These are phyloP conservation scores for Astreopora myriophthalma DNA, from an alignment of 64 coral and sea anemone species.

Conservation along the genomic window DNA sequence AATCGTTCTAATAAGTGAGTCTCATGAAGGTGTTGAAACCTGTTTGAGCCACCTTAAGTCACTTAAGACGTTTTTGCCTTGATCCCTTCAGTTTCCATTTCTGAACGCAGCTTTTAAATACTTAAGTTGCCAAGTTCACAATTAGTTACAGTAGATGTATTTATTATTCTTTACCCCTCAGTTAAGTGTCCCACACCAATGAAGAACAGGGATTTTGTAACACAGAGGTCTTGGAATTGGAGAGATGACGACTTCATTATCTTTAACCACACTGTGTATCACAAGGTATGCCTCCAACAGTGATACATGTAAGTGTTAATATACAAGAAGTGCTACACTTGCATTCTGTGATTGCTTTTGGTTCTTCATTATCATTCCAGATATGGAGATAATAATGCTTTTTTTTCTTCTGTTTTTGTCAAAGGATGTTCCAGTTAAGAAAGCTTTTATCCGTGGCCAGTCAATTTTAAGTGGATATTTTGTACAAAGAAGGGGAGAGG, in stretches of 20 bases:
- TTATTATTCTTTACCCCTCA: constrained; percentile 2
- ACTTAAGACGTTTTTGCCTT: too few species aligned
- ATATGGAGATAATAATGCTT: too few species aligned
- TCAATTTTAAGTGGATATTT: constrained; percentile 95
- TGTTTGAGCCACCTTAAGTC: too few species aligned
- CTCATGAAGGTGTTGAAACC: too few species aligned
- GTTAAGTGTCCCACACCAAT: constrained; percentile 95
- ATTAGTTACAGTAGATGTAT: background rate
- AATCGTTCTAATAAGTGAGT: too few species aligned
- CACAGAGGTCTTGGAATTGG: constrained; percentile 93
- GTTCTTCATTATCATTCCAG: background rate
- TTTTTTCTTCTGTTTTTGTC: background rate
- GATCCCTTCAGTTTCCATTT: too few species aligned
- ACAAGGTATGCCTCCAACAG: constrained; percentile 78
- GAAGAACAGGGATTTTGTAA: constrained; percentile 99
- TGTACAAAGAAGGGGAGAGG: constrained; percentile 65
- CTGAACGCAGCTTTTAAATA: too few species aligned
- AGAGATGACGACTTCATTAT: constrained; percentile 90
- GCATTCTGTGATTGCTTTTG: too few species aligned
- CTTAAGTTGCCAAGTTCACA: too few species aligned
- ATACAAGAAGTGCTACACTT: too few species aligned
- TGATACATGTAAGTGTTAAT: too few species aligned
- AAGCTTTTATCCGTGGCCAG: constrained; percentile 90
- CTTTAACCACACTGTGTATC: constrained; percentile 96
- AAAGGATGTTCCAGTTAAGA: constrained; percentile 80